A percentile compares a stretch with the other conserved stretches of the same genome.
These are phyloP conservation scores for Epinephelus cyanopodus DNA, from an alignment of 2,113 vertebrate species.

Conservation along the genomic window DNA sequence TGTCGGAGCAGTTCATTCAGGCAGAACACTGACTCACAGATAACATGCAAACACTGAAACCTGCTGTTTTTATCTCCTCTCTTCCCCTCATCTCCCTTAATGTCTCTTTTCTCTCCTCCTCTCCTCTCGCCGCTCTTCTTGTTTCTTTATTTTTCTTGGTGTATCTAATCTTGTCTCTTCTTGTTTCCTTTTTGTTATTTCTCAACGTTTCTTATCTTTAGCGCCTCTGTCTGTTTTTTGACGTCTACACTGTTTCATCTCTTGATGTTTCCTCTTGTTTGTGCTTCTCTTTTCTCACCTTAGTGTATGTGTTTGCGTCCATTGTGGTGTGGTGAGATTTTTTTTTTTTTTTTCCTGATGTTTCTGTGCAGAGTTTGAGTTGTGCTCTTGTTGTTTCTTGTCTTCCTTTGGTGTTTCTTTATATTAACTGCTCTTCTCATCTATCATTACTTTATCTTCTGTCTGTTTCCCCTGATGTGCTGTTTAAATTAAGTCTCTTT, in stretches of 20 bases:
- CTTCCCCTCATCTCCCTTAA: not conserved
- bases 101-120: not conserved
- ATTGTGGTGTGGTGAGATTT: not conserved
- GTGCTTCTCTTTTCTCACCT: not conserved
- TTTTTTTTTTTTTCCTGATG: not conserved
- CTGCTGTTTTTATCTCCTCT: slow-evolving; percentile 25
- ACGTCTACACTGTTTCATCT: not conserved
- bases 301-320: not conserved
- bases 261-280: not conserved
- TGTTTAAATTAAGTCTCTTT: not conserved
- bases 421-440: not conserved
- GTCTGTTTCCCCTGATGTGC: not conserved
- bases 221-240: not conserved
- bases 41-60: slow-evolving; percentile 36
- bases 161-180: slow-evolving; percentile 4
- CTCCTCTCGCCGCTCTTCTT: not conserved
- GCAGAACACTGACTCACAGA: slow-evolving; percentile 46
- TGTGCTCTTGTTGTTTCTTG: not conserved
- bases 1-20: slow-evolving; percentile 12
- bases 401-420: not conserved
- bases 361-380: not conserved
- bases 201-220: not conserved
- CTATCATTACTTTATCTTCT: too few relatives aligned
- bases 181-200: not conserved
- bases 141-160: not conserved